Percentiles rank a stretch among this genome's conserved stretches.
phyloP scores from a whole-genome alignment of 1,140 invertebrate genomes.

The Pseudomyrmex flavicornis region DNA sequence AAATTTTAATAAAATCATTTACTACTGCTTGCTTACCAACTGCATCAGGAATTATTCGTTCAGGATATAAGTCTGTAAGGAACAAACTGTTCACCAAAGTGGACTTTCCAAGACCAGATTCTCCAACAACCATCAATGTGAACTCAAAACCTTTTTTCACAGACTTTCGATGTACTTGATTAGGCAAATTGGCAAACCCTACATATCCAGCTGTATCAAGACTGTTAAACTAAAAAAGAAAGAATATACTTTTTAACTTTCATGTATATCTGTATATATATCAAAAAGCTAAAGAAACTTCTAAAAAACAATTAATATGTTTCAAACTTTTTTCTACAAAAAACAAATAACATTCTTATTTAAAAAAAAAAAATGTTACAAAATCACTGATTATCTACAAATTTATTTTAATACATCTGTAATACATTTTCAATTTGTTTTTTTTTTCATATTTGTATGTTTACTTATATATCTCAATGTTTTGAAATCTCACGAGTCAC shows the following conservation, averaged over 20 bases:
- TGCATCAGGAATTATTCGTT: constrained; percentile 94
- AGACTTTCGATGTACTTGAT: constrained; percentile 98
- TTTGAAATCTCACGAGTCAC: no score
- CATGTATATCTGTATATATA: no score
- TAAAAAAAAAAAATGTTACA: no score
- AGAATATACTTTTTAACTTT: background rate
- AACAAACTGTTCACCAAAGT: constrained; percentile 99
- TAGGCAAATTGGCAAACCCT: constrained; percentile 97
- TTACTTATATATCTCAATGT: no score
- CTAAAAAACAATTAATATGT: background rate
- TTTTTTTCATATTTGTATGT: no score
- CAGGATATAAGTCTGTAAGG: constrained; percentile 96
- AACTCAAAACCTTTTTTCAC: constrained; percentile 99
- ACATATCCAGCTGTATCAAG: constrained; percentile 95
- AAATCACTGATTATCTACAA: no score
- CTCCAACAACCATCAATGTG: constrained; percentile 98
- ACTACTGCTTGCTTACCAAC: constrained; percentile 87
- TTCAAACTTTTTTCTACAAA: background rate
- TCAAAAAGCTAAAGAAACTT: background rate
- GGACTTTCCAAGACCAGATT: constrained; percentile 98
- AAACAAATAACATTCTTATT: background rate
- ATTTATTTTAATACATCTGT: no score
- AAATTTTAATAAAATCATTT: constrained; percentile 7
- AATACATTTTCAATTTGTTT: no score
- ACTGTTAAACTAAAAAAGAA: constrained; percentile 89